Evolutionary conservation across 2,113 vertebrate genomes (phyloP).

Genomic region (Ammodramus savannarum): DNA sequence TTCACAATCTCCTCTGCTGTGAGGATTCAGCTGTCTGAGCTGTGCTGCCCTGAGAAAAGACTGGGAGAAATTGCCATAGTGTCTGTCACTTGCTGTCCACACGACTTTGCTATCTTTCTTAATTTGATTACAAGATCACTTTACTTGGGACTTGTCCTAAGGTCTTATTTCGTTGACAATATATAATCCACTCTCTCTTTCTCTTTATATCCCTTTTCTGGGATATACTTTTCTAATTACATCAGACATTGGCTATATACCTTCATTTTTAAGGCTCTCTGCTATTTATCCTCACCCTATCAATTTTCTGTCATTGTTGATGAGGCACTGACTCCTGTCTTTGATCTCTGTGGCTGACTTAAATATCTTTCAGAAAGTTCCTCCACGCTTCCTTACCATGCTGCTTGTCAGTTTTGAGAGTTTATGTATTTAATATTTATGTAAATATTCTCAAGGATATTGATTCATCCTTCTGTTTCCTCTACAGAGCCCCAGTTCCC

Average conservation of each 20-base stretch:
- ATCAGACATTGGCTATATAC: neutral
- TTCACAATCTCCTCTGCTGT: neutral
- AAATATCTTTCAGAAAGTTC: neutral
- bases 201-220: neutral
- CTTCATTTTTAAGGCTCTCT: neutral
- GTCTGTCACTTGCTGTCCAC: neutral
- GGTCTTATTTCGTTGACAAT: neutral
- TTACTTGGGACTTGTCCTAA: neutral
- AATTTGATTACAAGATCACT: neutral
- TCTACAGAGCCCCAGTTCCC: neutral
- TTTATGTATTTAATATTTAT: neutral
- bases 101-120: neutral
- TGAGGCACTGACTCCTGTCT: neutral
- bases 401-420: neutral
- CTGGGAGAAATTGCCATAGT: neutral
- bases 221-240: neutral
- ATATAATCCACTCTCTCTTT: neutral
- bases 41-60: neutral
- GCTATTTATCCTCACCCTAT: neutral
- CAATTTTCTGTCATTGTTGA: neutral
- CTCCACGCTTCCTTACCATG: neutral
- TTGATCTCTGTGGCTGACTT: neutral
- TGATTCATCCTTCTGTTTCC: neutral
- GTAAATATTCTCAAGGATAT: neutral
- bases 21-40: neutral